phyloP scores from a whole-genome alignment of 2,113 vertebrate species.

The Nothobranchius kuhntae region DNA sequence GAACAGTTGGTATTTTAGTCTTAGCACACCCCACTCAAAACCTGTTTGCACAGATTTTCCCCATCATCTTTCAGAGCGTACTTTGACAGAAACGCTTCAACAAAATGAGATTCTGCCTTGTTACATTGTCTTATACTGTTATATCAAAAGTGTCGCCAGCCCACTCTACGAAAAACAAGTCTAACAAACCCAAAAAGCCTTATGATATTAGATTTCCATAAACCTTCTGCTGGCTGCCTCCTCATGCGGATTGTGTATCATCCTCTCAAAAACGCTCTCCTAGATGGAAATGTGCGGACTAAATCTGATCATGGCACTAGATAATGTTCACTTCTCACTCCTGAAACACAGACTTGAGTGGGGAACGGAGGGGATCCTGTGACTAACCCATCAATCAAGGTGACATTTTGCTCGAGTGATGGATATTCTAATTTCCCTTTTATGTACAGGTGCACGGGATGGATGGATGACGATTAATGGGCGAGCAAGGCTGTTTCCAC shows the following conservation, averaged over 20 bases:
- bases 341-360: slow-evolving; percentile 67
- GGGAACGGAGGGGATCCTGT: slow-evolving; percentile 68
- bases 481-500: slow-evolving; percentile 62
- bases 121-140: slow-evolving; percentile 74
- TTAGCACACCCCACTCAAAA: slow-evolving; percentile 76
- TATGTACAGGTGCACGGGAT: slow-evolving; percentile 75
- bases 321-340: slow-evolving; percentile 79
- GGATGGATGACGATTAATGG: slow-evolving; percentile 76
- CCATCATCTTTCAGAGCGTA: slow-evolving; percentile 72
- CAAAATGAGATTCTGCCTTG: slow-evolving; percentile 74
- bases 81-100: slow-evolving; percentile 76
- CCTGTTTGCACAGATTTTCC: slow-evolving; percentile 77
- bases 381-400: slow-evolving; percentile 77
- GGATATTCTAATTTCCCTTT: slow-evolving; percentile 80
- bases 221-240: slow-evolving; percentile 70
- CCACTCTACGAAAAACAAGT: slow-evolving; percentile 73
- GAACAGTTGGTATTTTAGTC: slow-evolving; percentile 74
- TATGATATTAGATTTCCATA: slow-evolving; percentile 75
- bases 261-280: slow-evolving; percentile 66
- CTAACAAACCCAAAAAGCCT: slow-evolving; percentile 71
- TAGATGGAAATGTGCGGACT: slow-evolving; percentile 74
- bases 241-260: slow-evolving; percentile 66
- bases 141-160: slow-evolving; percentile 73
- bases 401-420: slow-evolving; percentile 73
- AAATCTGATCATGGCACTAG: slow-evolving; percentile 76